phyloP scores from a whole-genome alignment of 1,140 invertebrate species.

The Ganaspis sp. region DNA sequence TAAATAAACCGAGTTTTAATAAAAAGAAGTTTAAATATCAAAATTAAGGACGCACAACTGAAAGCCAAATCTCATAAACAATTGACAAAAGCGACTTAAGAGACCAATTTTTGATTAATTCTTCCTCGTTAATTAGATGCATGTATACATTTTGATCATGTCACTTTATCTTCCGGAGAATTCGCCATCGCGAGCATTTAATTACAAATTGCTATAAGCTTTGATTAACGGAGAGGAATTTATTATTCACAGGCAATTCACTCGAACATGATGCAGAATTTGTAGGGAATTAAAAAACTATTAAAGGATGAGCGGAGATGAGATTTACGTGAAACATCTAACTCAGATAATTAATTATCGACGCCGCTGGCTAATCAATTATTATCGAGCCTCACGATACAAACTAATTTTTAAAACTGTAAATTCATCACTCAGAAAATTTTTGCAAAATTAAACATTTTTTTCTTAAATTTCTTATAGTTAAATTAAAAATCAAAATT shows the following conservation, averaged over 20 bases:
- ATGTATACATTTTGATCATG: background rate
- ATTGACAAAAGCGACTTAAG: no score
- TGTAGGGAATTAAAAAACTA: conserved; percentile 19
- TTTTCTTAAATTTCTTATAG: background rate
- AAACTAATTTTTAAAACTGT: conserved; percentile 4
- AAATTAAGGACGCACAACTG: no score
- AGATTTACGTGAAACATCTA: conserved; percentile 27
- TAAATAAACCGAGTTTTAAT: no score
- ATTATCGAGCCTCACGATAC: background rate
- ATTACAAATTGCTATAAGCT: conserved; percentile 20
- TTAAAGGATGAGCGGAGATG: conserved; percentile 21
- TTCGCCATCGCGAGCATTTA: background rate
- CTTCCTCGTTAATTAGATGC: background rate
- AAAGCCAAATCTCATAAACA: no score
- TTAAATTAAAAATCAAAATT: no score
- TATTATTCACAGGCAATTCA: conserved; percentile 13
- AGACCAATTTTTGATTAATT: background rate
- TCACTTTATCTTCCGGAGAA: background rate
- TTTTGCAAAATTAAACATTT: background rate
- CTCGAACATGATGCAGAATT: conserved; percentile 11
- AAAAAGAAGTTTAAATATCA: no score
- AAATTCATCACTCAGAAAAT: background rate
- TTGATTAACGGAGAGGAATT: conserved; percentile 19
- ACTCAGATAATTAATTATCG: conserved; percentile 17
- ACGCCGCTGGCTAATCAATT: background rate